Percentiles rank a stretch among this genome's conserved stretches.
These are phyloP conservation scores for Hippopotamus amphibius DNA, from an alignment of 2,113 vertebrate genomes.

Conservation along the genomic window DNA sequence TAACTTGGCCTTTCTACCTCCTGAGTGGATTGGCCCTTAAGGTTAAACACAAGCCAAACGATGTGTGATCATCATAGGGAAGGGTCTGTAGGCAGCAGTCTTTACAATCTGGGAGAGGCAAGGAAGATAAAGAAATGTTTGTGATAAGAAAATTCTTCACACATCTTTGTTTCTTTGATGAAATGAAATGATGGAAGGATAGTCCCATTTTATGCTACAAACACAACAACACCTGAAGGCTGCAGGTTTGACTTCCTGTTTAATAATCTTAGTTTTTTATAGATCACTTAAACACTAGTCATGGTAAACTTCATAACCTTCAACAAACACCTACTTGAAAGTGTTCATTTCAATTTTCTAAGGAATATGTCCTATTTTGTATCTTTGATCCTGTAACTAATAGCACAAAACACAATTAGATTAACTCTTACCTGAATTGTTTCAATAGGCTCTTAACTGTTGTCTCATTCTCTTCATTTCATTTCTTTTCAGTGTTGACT, in stretches of 20 bases:
- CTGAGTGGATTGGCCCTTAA: neutral
- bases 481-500: neutral
- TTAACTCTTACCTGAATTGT: neutral
- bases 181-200: neutral
- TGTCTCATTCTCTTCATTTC: neutral
- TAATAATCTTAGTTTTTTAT: neutral
- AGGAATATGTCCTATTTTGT: neutral
- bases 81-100: neutral
- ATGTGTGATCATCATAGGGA: neutral
- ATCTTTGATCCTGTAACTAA: neutral
- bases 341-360: neutral
- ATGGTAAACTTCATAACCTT: neutral
- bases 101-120: neutral
- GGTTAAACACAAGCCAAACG: neutral
- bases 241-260: neutral
- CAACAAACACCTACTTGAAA: neutral
- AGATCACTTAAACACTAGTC: neutral
- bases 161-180: neutral
- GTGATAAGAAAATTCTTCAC: neutral
- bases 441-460: neutral
- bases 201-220: neutral
- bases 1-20: neutral
- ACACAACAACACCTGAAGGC: neutral
- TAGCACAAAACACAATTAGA: neutral
- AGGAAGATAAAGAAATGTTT: neutral